Conservation (phyloP, 2,888 invertebrate genomes). For the Macaria notata region DNA sequence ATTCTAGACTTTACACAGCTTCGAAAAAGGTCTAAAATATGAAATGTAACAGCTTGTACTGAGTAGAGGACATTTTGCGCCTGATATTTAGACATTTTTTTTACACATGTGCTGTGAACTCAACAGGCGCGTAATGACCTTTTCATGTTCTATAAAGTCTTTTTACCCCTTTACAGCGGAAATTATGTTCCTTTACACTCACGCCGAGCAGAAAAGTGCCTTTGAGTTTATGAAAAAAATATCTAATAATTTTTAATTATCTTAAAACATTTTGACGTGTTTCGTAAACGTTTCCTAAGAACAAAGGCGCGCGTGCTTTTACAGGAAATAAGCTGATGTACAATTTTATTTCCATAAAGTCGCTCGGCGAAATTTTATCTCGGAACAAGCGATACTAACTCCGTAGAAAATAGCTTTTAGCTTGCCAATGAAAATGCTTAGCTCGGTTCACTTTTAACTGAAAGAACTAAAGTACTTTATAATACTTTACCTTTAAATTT, state of each 20-base stretch:
- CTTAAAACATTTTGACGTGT: constrained; percentile 19
- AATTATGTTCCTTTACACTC: constrained; percentile 66
- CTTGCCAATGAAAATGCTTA: not conserved
- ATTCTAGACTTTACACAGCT: constrained; percentile 15
- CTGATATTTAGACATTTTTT: constrained; percentile 46
- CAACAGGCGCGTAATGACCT: constrained; percentile 72
- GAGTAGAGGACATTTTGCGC: constrained; percentile 35
- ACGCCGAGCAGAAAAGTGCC: constrained; percentile 64
- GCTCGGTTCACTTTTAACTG: not conserved
- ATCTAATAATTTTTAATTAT: constrained; percentile 40
- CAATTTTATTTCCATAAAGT: not conserved
- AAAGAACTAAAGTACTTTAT: too few relatives aligned
- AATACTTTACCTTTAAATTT: too few relatives aligned
- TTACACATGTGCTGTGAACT: constrained; percentile 67
- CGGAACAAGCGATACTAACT: not conserved
- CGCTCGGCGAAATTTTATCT: not conserved
- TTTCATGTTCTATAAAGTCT: constrained; percentile 70
- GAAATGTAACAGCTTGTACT: constrained; percentile 10
- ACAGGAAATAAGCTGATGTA: constrained; percentile 1
- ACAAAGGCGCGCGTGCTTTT: constrained; percentile 1
- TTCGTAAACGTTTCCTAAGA: constrained; percentile 6
- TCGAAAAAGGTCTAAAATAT: constrained; percentile 15
- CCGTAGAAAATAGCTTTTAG: not conserved
- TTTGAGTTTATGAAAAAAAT: constrained; percentile 46
- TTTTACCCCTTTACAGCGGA: constrained; percentile 61